phyloP scores from a whole-genome alignment of 2,888 invertebrate genomes.

The Mythimna pallens region DNA sequence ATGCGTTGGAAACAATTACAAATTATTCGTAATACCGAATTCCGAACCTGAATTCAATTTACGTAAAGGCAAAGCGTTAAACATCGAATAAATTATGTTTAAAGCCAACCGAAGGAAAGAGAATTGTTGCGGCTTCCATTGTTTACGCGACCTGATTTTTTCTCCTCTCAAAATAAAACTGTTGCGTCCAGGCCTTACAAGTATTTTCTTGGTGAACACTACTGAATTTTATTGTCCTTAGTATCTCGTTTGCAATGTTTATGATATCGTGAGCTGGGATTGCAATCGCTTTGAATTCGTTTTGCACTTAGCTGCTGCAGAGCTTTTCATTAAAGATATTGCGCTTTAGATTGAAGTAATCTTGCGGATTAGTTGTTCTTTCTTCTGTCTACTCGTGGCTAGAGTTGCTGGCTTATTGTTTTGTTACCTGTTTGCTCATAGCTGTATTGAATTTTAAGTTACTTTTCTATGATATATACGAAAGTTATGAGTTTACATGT shows the following conservation, averaged over 20 bases:
- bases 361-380: constrained; percentile 33
- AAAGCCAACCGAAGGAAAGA: constrained; percentile 52
- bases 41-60: constrained; percentile 52
- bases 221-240: constrained; percentile 64
- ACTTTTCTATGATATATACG: not conserved
- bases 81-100: constrained; percentile 59
- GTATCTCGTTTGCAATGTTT: constrained; percentile 66
- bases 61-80: constrained; percentile 59
- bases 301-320: constrained; percentile 54
- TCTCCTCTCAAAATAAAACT: constrained; percentile 63
- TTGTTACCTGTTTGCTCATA: not conserved
- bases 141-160: constrained; percentile 65
- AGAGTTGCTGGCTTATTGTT: constrained; percentile 3
- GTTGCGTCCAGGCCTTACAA: constrained; percentile 64
- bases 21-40: constrained; percentile 22
- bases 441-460: not conserved
- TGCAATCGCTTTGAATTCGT: constrained; percentile 59
- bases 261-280: constrained; percentile 54
- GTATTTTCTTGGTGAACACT: constrained; percentile 58
- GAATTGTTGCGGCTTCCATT: constrained; percentile 56
- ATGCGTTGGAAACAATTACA: constrained; percentile 34
- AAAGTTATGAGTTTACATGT: too few species aligned
- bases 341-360: constrained; percentile 48
- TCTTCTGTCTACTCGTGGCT: constrained; percentile 7
- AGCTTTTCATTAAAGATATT: constrained; percentile 55